Base-by-base conservation (phyloP, 2,888 invertebrate species). In the Sminthurides aquaticus region DNA sequence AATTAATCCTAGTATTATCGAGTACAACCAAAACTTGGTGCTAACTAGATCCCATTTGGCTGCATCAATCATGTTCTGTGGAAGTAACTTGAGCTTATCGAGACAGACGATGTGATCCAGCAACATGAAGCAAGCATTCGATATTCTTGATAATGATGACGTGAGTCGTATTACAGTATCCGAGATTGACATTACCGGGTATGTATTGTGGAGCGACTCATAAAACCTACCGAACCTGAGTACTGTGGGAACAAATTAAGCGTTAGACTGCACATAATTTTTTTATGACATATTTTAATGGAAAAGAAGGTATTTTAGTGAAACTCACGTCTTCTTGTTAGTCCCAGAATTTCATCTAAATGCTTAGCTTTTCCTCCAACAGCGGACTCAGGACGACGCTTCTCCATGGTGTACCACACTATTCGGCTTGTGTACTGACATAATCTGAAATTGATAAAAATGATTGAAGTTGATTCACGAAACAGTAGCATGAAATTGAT, bases 91-190 rank as follows among this genome's bases (percentile, higher is more conserved):
- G 49, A 87, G 85, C 74, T 87, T 84, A 2, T 89, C 87, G 1
- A 92, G 79, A 90, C 93, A 94, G 34, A 93, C 84, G 34, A 93
- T 82, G 76, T 95, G 92, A 78, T 95, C 95, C 18, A 90, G 86
- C 57, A 92, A 80, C 1, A 95, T 82, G 76, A 86, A 95, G 27
- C 91, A 77, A 0, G 90, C 85, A 77, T 88, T 87, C 27, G 89
- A 84, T 60, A 94, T 81, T 80, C 89, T 90, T 68, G 91, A 88
- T 60, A 91, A 76, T 0, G 90, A 89, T 43, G 91, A 78, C 28
- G 88, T 87, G 11, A 87, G 78, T 71, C 89, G 83, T 24, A 92
- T 79, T 76, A 93, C 87, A 28, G 86, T 85, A 77, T 91, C 84
- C 69, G 88, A 85, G 67, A 90, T 83, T 62, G 85, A 84, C 60